A percentile compares a stretch with the other conserved stretches of the same genome.
Evolutionary conservation across 1,140 invertebrate genomes (phyloP).

Genomic region (Venustaconcha ellipsiformis): DNA sequence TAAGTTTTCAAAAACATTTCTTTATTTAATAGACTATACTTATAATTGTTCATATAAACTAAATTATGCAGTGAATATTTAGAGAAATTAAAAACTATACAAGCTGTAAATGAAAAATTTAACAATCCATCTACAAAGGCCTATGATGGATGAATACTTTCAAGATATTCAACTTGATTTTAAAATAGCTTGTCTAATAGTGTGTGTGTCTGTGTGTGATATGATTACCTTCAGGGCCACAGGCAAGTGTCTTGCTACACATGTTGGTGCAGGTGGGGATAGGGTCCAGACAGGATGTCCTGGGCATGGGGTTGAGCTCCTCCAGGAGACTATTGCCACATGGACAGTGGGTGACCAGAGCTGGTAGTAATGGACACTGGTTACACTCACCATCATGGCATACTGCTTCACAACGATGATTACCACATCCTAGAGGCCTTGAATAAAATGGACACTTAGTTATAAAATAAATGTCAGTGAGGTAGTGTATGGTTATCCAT

Average conservation of each 20-base stretch:
- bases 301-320: slow-evolving; percentile 50
- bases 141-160: too few species aligned
- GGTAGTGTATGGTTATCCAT: neutral
- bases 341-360: slow-evolving; percentile 80
- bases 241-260: slow-evolving; percentile 84
- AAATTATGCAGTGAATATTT: too few species aligned
- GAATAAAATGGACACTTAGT: slow-evolving; percentile 18
- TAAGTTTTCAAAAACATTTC: too few species aligned
- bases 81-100: too few species aligned
- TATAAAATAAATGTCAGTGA: slow-evolving; percentile 8
- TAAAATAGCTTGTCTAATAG: too few species aligned
- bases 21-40: too few species aligned
- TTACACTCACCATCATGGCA: slow-evolving; percentile 66
- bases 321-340: slow-evolving; percentile 81
- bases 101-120: too few species aligned
- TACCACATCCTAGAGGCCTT: slow-evolving; percentile 64
- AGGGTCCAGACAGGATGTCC: slow-evolving; percentile 83
- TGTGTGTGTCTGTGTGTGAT: neutral
- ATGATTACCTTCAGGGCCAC: slow-evolving; percentile 79
- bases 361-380: slow-evolving; percentile 54
- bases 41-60: too few species aligned
- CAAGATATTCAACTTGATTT: too few species aligned
- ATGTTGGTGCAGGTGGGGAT: slow-evolving; percentile 86
- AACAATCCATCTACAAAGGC: too few species aligned
- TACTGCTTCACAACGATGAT: slow-evolving; percentile 62